Evolutionary conservation across 1,140 invertebrate genomes (phyloP), one percentile per base, ranked within the genome.

Genomic region (Dendrolimus punctatus): DNA sequence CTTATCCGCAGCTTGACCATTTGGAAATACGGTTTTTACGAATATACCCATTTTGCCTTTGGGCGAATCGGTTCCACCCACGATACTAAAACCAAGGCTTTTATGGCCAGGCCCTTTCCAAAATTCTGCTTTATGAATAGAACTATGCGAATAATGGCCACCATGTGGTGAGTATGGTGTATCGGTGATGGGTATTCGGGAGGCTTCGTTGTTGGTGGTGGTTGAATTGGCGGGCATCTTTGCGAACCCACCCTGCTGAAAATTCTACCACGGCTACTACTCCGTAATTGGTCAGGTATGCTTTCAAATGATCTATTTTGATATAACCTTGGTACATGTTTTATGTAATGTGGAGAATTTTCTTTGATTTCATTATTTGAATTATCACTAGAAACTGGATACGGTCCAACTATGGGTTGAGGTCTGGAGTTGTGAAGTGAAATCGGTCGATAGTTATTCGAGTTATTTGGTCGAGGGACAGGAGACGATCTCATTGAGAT

Each of bases 21-120:
- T 92, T 2, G 95, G 93, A 79, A 96, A 96, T 7, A 98, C 92
- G 1, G 95, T 96, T 83, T 97, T 96, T 1, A 98, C 94, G 83
- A 95, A 97, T 66, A 97, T 97, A 8, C 95, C 95, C 91, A 97
- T 95, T 64, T 91, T 92, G 4, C 95, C 95, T 71, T 94, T 93
- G 2, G 95, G 94, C 40, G 95, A 96, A 76, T 97, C 96, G 6
- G 90, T 92, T 43, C 96, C 96, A 38, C 96, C 96, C 36, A 97
- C 96, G 67, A 97, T 96, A 77, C 95, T 96, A 75, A 98, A 97
- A 2, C 96, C 96, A 36, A 98, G 88, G 53, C 94, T 95, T 75
- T 96, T 96, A 51, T 94, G 91, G 4, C 94, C 93, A 6, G 90
- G 91, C 10, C 95, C 95, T 84, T 97, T 97, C 72, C 92, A 91